Percentiles rank a stretch among this genome's conserved stretches.
These are phyloP conservation scores for Phacellophora camtschatica DNA, from an alignment of 30 jellyfish, hydroid and myxozoan genomes.

Conservation along the genomic window DNA sequence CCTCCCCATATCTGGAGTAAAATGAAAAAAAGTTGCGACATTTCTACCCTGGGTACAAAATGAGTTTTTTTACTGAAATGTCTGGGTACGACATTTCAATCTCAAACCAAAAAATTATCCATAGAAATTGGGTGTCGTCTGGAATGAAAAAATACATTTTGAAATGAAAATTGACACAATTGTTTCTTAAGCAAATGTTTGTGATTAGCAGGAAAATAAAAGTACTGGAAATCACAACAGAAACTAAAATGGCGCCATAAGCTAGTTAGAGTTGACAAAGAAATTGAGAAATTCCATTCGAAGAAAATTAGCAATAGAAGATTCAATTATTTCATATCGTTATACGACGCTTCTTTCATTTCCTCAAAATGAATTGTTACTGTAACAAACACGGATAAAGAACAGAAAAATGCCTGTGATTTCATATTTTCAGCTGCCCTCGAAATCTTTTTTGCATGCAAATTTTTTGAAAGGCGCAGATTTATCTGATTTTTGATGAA, in stretches of 20 bases:
- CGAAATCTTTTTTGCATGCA: neutral
- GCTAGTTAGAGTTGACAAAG: neutral
- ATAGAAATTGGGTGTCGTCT: too few relatives aligned
- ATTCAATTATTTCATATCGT: neutral
- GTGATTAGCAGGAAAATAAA: too few relatives aligned
- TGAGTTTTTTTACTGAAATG: too few relatives aligned
- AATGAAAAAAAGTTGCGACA: too few relatives aligned
- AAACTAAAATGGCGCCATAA: neutral
- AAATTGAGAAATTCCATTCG: neutral
- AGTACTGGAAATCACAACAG: neutral
- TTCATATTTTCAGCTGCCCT: conserved; percentile 1
- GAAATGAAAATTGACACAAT: too few relatives aligned
- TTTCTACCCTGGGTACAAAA: too few relatives aligned
- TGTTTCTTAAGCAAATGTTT: too few relatives aligned
- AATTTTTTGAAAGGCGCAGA: conserved; percentile 62
- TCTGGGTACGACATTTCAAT: too few relatives aligned
- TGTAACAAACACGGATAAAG: neutral
- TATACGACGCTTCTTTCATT: neutral
- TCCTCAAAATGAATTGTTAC: neutral
- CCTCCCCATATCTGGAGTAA: too few relatives aligned
- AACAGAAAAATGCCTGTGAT: conserved; percentile 1
- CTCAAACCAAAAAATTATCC: too few relatives aligned
- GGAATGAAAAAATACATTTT: too few relatives aligned
- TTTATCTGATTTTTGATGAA: conserved; percentile 40
- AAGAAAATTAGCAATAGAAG: neutral